These are phyloP conservation scores for Nothobranchius furzeri DNA, from an alignment of 2,113 vertebrate genomes.

Conservation along the genomic window DNA sequence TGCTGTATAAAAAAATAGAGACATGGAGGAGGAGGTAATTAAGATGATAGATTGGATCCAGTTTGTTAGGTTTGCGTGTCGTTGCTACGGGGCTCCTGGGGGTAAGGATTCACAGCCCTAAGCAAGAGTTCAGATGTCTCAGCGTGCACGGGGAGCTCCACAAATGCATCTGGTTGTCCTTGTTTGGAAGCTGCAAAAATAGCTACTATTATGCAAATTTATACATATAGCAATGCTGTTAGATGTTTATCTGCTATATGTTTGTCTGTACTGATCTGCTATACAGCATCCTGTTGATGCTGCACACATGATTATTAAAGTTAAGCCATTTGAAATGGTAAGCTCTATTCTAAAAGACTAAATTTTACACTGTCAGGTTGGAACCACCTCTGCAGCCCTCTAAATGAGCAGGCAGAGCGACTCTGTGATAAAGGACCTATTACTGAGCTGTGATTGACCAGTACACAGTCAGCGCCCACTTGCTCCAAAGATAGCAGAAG, in stretches of 20 bases:
- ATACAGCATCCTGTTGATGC: neutral
- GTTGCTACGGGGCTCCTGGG: constrained; percentile 44
- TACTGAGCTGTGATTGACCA: constrained; percentile 63
- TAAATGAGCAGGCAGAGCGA: constrained; percentile 27
- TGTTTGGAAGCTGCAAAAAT: constrained; percentile 23
- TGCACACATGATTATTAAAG: neutral
- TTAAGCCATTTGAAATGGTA: too few species aligned
- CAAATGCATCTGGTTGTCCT: constrained; percentile 10
- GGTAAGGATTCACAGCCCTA: constrained; percentile 40
- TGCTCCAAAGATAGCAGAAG: constrained; percentile 60
- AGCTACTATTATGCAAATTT: neutral
- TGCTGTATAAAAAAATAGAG: constrained; percentile 68
- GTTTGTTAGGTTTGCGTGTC: constrained; percentile 57
- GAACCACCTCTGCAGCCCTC: constrained; percentile 7
- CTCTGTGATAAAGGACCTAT: constrained; percentile 58
- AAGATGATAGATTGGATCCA: constrained; percentile 79
- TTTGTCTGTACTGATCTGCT: constrained; percentile 6
- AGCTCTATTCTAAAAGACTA: too few species aligned
- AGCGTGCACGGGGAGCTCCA: constrained; percentile 31
- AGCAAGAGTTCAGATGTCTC: constrained; percentile 51
- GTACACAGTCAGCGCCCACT: constrained; percentile 35
- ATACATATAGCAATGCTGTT: neutral
- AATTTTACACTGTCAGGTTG: constrained; percentile 18
- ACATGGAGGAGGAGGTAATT: constrained; percentile 78
- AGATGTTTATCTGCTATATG: constrained; percentile 5